phyloP scores from a whole-genome alignment of 2,113 vertebrate genomes.

The Athene noctua region DNA sequence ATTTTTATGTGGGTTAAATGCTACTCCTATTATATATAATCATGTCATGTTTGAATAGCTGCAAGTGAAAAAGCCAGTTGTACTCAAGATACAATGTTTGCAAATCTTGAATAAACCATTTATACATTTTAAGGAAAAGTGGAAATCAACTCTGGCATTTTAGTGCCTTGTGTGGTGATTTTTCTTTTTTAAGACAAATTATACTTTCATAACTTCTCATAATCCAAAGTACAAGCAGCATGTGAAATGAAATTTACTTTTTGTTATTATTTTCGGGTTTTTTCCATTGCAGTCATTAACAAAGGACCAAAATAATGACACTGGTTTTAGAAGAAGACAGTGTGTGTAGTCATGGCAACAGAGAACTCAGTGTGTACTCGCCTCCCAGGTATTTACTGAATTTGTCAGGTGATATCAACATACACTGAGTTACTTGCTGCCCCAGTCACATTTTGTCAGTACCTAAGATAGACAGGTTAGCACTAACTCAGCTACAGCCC shows the following conservation, averaged over 20 bases:
- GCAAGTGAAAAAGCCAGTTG: background rate
- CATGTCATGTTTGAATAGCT: background rate
- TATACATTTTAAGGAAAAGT: background rate
- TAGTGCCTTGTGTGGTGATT: background rate
- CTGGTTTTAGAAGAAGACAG: background rate
- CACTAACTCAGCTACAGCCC: background rate
- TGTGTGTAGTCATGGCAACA: background rate
- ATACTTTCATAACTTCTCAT: background rate
- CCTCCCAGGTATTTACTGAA: background rate
- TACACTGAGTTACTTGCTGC: background rate
- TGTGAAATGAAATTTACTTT: background rate
- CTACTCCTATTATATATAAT: background rate
- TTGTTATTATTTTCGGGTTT: background rate
- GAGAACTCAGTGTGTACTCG: background rate
- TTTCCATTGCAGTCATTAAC: background rate
- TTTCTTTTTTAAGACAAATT: background rate
- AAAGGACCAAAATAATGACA: background rate
- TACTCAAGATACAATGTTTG: background rate
- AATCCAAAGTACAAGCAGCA: background rate
- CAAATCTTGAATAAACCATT: background rate
- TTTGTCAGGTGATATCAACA: background rate
- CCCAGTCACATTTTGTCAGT: background rate
- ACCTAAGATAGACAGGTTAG: background rate
- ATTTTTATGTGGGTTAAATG: conserved; percentile 9
- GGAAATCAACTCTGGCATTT: background rate